phyloP scores from a whole-genome alignment of 2,888 invertebrate species.

The Macaria liturata region DNA sequence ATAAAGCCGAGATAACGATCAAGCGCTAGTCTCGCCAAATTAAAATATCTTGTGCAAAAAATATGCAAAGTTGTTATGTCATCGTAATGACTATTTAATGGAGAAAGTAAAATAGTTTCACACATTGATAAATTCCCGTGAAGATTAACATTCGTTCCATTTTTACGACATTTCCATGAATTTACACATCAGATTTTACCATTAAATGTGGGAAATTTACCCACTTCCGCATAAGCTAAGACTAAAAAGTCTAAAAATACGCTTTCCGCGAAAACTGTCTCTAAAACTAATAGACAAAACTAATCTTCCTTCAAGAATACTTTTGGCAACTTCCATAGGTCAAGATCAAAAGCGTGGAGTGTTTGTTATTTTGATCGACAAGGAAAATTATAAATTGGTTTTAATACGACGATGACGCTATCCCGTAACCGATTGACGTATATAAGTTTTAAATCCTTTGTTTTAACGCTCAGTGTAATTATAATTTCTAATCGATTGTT shows the following conservation, averaged over 20 bases:
- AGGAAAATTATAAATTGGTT: constrained; percentile 14
- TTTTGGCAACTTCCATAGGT: constrained; percentile 5
- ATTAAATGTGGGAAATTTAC: not conserved
- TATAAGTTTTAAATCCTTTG: no score
- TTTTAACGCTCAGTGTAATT: not conserved
- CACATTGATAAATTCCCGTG: not conserved
- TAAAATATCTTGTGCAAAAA: not conserved
- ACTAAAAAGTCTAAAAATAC: not conserved
- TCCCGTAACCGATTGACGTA: constrained; percentile 4
- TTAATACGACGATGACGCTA: constrained; percentile 4
- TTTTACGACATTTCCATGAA: not conserved
- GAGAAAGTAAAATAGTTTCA: not conserved
- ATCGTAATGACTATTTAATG: constrained; percentile 9
- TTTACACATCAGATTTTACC: not conserved
- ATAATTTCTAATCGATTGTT: constrained; percentile 3
- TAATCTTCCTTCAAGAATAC: not conserved
- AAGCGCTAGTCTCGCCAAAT: no score
- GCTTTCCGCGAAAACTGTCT: not conserved
- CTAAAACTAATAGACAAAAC: not conserved
- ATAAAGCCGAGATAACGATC: no score
- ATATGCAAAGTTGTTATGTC: constrained; percentile 5
- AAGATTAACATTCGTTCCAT: not conserved
- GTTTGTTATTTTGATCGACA: constrained; percentile 1
- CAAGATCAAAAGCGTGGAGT: constrained; percentile 8
- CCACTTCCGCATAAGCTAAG: not conserved